A percentile compares a stretch with the other conserved stretches of the same genome.
Evolutionary conservation across 1,140 invertebrate species (phyloP).

Genomic region (Triops longicaudatus): DNA sequence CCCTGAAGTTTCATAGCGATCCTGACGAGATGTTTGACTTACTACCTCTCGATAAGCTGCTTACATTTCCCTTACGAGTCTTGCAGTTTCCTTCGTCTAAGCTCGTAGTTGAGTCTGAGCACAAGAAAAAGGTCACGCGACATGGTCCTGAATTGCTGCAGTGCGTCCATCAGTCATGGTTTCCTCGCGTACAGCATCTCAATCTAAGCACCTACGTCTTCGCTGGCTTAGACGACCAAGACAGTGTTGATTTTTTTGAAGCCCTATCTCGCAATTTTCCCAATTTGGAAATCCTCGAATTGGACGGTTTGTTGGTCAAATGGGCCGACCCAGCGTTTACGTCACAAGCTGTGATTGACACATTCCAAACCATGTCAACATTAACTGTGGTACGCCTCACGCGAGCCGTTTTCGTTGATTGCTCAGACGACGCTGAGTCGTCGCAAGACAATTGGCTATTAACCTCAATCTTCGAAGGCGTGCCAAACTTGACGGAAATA

Average conservation of each 20-base stretch:
- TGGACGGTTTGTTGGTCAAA: background rate
- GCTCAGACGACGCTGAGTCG: background rate
- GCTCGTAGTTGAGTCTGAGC: background rate
- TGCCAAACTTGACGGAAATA: background rate
- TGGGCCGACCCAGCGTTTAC: background rate
- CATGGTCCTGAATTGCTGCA: background rate
- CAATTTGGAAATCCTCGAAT: background rate
- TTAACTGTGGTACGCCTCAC: background rate
- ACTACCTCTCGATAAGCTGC: background rate
- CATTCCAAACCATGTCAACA: background rate
- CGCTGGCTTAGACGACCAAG: background rate
- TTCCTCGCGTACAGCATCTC: background rate
- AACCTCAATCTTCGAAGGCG: conserved; percentile 1
- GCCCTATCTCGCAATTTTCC: background rate
- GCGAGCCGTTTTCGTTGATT: background rate
- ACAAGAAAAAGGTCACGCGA: background rate
- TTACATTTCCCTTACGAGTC: background rate
- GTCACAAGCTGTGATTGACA: background rate
- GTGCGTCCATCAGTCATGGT: background rate
- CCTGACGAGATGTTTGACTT: background rate
- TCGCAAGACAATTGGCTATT: conserved; percentile 1
- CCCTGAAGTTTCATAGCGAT: background rate
- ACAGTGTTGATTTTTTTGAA: background rate
- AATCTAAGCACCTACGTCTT: background rate
- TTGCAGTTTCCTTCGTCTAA: background rate